A percentile compares a stretch with the other conserved stretches of the same genome.
Conservation (phyloP, 2,113 vertebrate species). For the Sinocyclocheilus rhinocerous region DNA sequence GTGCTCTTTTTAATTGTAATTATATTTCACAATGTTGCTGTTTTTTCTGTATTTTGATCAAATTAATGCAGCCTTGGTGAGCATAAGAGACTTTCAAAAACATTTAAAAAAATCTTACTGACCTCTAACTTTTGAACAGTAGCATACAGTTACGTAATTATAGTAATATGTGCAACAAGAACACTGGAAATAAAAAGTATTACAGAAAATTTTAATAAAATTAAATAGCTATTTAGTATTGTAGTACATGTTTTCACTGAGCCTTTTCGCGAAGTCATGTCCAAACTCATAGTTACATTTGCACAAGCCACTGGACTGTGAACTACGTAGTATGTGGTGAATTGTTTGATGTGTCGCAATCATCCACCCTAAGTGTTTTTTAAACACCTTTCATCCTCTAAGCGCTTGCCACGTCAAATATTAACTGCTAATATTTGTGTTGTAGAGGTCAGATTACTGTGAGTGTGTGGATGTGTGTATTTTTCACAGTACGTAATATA, state of each 20-base stretch:
- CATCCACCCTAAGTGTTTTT: slow-evolving; percentile 34
- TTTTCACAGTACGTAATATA: background rate
- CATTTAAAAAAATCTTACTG: background rate
- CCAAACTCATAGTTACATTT: no score
- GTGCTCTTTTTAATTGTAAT: background rate
- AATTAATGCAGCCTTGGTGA: background rate
- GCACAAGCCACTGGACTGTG: background rate
- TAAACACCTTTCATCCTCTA: slow-evolving; percentile 13
- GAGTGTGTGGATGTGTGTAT: background rate
- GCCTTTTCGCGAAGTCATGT: no score
- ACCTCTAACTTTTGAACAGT: background rate
- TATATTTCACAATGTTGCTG: background rate
- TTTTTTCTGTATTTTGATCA: background rate
- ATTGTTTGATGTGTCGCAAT: background rate
- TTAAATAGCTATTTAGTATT: background rate
- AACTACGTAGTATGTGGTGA: background rate
- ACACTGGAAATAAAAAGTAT: background rate
- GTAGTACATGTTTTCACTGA: no score
- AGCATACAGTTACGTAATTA: background rate
- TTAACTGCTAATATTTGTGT: slow-evolving; percentile 2
- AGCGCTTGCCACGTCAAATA: background rate
- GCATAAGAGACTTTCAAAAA: background rate
- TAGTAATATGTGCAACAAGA: background rate
- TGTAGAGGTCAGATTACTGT: slow-evolving; percentile 33
- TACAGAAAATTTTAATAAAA: background rate